Conservation (phyloP, 2,113 vertebrate species). For the Piaya cayana region DNA sequence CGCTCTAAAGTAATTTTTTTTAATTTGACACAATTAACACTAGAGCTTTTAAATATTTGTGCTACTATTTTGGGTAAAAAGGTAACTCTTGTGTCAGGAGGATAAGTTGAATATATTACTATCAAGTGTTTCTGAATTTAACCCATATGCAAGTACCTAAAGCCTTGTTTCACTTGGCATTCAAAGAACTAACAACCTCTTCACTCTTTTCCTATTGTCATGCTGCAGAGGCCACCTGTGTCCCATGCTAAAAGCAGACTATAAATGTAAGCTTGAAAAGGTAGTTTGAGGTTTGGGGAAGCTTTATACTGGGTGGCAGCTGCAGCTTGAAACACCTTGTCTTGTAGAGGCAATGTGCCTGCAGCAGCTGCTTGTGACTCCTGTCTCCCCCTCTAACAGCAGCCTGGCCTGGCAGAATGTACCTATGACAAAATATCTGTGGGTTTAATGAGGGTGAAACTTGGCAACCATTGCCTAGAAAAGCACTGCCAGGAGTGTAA, state of each 20-base stretch:
- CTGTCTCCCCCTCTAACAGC: conserved; percentile 3
- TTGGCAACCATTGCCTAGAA: conserved; percentile 42
- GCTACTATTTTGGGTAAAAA: neutral
- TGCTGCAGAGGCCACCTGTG: neutral
- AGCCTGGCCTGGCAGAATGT: conserved; percentile 55
- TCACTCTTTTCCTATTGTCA: neutral
- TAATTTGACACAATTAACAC: neutral
- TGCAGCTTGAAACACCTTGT: conserved; percentile 41
- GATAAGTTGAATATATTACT: neutral
- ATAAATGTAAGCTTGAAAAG: conserved; percentile 12
- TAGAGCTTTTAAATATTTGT: neutral
- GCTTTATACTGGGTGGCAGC: conserved; percentile 48
- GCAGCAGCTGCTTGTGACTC: conserved; percentile 56
- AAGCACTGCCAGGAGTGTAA: conserved; percentile 19
- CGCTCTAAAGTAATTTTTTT: neutral
- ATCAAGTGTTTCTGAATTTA: neutral
- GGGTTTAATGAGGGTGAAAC: conserved; percentile 71
- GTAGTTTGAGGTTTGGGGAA: conserved; percentile 29
- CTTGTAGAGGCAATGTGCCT: conserved; percentile 34
- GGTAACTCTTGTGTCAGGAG: neutral
- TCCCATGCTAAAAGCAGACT: conserved; percentile 5
- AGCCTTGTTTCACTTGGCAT: neutral
- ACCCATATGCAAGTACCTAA: neutral
- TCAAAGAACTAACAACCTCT: neutral
- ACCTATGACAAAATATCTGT: conserved; percentile 46